A percentile compares a stretch with the other conserved stretches of the same genome.
phyloP scores from a whole-genome alignment of 1,140 invertebrate genomes.

The Doryteuthis pealeii region DNA sequence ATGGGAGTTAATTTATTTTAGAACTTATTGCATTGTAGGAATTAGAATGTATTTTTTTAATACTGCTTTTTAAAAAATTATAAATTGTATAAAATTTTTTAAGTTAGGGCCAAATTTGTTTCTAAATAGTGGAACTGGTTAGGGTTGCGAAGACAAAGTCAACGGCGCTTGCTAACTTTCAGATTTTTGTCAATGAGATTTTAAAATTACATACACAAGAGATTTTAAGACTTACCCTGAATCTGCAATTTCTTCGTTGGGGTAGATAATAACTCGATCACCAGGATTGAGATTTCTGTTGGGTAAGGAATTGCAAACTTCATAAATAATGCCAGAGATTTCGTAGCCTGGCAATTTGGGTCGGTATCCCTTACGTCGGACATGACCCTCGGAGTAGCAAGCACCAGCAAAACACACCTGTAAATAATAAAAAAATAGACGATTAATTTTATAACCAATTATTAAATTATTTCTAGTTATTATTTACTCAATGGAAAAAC shows the following conservation, averaged over 20 bases:
- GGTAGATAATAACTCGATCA: constrained; percentile 46
- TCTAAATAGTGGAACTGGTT: no score
- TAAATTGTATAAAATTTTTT: no score
- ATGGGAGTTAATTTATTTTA: no score
- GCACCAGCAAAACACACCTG: constrained; percentile 49
- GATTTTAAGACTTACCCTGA: constrained; percentile 29
- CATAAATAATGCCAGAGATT: constrained; percentile 45
- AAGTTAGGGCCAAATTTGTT: no score
- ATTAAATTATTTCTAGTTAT: background rate
- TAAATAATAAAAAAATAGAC: constrained; percentile 14
- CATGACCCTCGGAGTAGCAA: constrained; percentile 46
- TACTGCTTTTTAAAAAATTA: no score
- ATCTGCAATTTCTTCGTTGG: constrained; percentile 34
- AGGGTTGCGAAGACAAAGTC: no score
- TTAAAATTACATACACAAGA: no score
- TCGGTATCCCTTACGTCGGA: constrained; percentile 35
- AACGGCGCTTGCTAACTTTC: no score
- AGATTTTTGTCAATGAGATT: no score
- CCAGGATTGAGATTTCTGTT: constrained; percentile 46
- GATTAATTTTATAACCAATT: background rate
- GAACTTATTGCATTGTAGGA: no score
- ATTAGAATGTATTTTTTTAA: no score
- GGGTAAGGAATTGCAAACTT: constrained; percentile 43
- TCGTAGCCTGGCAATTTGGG: constrained; percentile 47
- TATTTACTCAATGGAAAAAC: background rate